Evolutionary conservation across 2,113 vertebrate species (phyloP).

Genomic region (Plecotus auritus): DNA sequence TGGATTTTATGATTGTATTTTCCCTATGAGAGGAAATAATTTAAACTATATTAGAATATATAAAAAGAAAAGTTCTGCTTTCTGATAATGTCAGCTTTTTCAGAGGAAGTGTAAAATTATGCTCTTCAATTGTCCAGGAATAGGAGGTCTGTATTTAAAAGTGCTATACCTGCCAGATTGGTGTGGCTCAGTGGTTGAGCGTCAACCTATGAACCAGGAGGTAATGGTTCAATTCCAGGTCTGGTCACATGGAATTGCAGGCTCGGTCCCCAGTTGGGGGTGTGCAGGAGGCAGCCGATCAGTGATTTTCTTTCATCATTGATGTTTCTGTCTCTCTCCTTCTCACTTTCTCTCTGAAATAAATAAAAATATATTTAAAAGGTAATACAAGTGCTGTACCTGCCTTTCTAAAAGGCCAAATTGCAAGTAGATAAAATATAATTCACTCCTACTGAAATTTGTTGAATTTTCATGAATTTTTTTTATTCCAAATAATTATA

Average conservation of each 20-base stretch:
- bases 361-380: no score
- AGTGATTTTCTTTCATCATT: no score
- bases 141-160: conserved; percentile 29
- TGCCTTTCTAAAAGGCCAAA: conserved; percentile 3
- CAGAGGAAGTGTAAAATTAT: conserved; percentile 11
- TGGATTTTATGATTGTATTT: conserved; percentile 25
- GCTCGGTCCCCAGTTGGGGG: no score
- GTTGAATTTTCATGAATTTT: conserved; percentile 14
- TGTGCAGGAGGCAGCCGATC: no score
- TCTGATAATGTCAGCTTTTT: conserved; percentile 28
- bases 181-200: no score
- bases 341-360: no score
- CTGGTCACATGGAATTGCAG: no score
- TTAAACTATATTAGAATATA: neutral
- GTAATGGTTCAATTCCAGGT: no score
- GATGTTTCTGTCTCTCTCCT: no score
- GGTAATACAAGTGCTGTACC: neutral
- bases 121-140: neutral
- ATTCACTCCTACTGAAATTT: conserved; percentile 18
- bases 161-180: neutral
- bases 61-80: neutral
- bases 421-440: neutral
- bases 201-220: no score
- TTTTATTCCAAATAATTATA: neutral
- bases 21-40: neutral